Conservation (phyloP, 2,797 vertebrate species). For the Gymnocypris eckloni region DNA sequence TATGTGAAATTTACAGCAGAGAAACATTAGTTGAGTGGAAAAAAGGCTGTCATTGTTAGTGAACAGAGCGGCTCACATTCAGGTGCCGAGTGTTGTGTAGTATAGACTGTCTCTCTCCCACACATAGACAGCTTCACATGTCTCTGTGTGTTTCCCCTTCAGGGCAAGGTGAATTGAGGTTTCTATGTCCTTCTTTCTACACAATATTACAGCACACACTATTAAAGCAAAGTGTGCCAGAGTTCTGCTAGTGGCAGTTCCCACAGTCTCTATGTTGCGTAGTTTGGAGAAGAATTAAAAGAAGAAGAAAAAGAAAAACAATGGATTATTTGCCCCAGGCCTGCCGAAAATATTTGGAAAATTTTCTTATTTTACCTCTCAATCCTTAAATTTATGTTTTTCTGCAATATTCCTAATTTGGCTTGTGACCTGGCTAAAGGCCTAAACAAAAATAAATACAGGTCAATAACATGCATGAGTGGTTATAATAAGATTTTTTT, state of each 20-base stretch:
- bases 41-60: constrained; percentile 40
- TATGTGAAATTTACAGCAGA: constrained; percentile 36
- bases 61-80: constrained; percentile 15
- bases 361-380: not conserved
- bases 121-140: constrained; percentile 23
- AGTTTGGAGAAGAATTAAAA: constrained; percentile 36
- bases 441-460: not conserved
- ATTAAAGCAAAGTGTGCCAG: constrained; percentile 64
- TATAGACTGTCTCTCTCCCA: constrained; percentile 39
- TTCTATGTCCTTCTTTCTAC: constrained; percentile 62
- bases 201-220: constrained; percentile 57
- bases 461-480: not conserved
- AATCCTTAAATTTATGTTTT: not conserved
- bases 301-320: not conserved
- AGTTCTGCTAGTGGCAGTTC: constrained; percentile 58
- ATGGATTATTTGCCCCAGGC: not conserved
- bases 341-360: constrained; percentile 14
- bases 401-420: not conserved
- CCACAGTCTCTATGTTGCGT: constrained; percentile 56
- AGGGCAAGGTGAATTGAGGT: constrained; percentile 56
- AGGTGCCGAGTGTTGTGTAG: constrained; percentile 30
- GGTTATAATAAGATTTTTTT: not conserved
- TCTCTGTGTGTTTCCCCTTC: constrained; percentile 45
- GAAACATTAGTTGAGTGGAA: constrained; percentile 42
- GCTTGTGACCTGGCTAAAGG: not conserved